Percentiles rank a stretch among this genome's conserved stretches.
Conservation (phyloP, 2,888 invertebrate genomes). For the Ganaspis brasiliensis region DNA sequence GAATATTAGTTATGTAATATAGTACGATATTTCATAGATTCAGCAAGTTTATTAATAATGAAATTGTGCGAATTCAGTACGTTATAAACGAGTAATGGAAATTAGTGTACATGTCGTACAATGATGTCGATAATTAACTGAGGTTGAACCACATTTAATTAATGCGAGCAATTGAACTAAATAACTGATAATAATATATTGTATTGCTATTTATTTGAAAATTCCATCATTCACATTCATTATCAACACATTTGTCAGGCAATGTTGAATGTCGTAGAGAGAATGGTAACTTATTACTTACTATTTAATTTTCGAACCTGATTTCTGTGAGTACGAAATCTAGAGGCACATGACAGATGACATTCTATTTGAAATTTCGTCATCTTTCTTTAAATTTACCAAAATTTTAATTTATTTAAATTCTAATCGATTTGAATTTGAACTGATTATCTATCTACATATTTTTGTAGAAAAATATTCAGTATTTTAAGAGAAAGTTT, state of each 20-base stretch:
- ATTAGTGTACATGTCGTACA: slow-evolving; percentile 9
- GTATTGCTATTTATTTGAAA: slow-evolving; percentile 7
- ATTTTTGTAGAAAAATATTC: too few relatives aligned
- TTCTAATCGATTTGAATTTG: too few relatives aligned
- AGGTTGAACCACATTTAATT: slow-evolving; percentile 22
- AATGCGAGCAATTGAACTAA: background rate
- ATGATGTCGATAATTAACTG: slow-evolving; percentile 19
- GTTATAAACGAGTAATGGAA: slow-evolving; percentile 6
- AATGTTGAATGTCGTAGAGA: slow-evolving; percentile 25
- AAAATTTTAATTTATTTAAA: too few relatives aligned
- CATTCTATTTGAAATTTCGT: too few relatives aligned
- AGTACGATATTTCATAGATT: slow-evolving; percentile 5
- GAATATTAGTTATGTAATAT: background rate
- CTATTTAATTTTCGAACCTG: too few relatives aligned
- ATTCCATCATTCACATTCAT: background rate
- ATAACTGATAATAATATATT: slow-evolving; percentile 10
- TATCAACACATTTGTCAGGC: background rate
- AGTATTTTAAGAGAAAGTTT: too few relatives aligned
- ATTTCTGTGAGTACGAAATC: too few relatives aligned
- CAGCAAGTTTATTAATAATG: slow-evolving; percentile 17
- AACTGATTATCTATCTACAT: too few relatives aligned
- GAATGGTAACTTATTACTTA: slow-evolving; percentile 44
- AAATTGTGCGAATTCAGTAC: slow-evolving; percentile 17
- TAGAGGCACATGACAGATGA: too few relatives aligned
- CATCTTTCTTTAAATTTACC: too few relatives aligned